Conservation (phyloP, 1,140 invertebrate species). For the Diabrotica virgifera region DNA sequence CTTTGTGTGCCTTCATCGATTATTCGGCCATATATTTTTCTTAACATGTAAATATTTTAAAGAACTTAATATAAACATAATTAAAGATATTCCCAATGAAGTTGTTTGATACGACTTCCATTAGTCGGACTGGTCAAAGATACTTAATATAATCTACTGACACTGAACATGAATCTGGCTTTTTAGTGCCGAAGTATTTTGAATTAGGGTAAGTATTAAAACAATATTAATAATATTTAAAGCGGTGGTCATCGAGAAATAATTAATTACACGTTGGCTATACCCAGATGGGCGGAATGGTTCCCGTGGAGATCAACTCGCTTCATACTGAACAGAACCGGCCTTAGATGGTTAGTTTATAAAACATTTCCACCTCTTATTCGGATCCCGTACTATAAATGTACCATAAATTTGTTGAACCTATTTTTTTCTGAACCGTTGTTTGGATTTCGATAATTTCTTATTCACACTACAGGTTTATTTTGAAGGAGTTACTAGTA, state of each 20-base stretch:
- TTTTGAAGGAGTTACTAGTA: too few relatives aligned
- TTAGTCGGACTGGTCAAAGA: neutral
- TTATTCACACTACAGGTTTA: too few relatives aligned
- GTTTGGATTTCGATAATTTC: too few relatives aligned
- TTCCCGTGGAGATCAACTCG: neutral
- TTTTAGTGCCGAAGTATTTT: conserved; percentile 4
- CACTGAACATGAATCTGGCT: neutral
- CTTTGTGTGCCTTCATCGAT: too few relatives aligned
- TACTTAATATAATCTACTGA: neutral
- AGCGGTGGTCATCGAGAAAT: conserved; percentile 17
- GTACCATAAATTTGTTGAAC: too few relatives aligned
- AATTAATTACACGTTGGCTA: conserved; percentile 14
- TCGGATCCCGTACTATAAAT: too few relatives aligned
- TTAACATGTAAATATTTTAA: too few relatives aligned
- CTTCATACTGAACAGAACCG: neutral
- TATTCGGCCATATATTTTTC: too few relatives aligned
- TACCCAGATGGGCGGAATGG: conserved; percentile 14
- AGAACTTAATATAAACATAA: neutral
- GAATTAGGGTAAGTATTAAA: conserved; percentile 11
- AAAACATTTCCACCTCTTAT: too few relatives aligned
- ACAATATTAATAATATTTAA: conserved; percentile 18
- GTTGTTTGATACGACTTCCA: neutral
- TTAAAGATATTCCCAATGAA: neutral
- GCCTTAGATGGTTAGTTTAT: neutral
- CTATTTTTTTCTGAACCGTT: too few relatives aligned